These are phyloP conservation scores for Parauchenoglanis punctatus DNA, from an alignment of 2,797 vertebrate genomes.

Conservation along the genomic window DNA sequence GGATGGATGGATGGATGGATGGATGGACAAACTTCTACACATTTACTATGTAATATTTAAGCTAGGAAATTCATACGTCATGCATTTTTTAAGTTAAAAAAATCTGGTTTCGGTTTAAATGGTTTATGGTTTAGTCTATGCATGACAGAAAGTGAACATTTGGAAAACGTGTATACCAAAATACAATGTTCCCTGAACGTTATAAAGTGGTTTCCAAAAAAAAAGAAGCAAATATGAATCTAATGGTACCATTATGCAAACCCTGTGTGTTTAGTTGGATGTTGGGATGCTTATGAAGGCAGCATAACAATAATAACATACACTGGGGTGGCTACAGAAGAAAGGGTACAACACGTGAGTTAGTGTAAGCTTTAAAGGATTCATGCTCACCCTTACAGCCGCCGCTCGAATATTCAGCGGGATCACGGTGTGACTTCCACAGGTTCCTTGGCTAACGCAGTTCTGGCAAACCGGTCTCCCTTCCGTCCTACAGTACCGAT, in stretches of 20 bases:
- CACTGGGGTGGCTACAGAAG: neutral
- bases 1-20: neutral
- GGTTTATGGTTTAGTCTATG: neutral
- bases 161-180: neutral
- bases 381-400: conserved; percentile 73
- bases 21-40: neutral
- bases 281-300: neutral
- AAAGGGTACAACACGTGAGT: neutral
- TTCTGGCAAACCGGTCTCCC: conserved; percentile 75
- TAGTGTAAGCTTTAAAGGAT: neutral
- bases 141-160: neutral
- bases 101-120: neutral
- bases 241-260: neutral
- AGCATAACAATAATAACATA: neutral
- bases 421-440: conserved; percentile 76
- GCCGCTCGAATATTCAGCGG: conserved; percentile 74
- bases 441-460: conserved; percentile 73
- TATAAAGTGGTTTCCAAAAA: neutral
- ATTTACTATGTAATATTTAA: neutral
- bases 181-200: neutral
- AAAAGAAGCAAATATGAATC: neutral
- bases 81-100: neutral
- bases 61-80: neutral
- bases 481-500: conserved; percentile 82
- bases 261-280: neutral